Conservation (phyloP, 1,140 invertebrate species). For the Agrilus planipennis region DNA sequence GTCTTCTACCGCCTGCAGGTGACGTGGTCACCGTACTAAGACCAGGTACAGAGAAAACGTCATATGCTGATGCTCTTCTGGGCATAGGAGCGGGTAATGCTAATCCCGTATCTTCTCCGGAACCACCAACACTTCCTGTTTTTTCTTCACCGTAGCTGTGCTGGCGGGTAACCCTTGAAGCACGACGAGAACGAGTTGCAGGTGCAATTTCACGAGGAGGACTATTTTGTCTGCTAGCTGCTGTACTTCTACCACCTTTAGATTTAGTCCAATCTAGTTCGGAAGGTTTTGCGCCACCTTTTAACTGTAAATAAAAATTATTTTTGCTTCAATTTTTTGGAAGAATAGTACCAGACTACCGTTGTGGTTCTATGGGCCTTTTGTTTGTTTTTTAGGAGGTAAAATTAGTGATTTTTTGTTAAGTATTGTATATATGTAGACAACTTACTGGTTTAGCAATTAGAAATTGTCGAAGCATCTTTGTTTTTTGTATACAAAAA, state of each 20-base stretch:
- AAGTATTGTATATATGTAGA: no score
- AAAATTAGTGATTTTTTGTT: no score
- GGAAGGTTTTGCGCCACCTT: constrained; percentile 22
- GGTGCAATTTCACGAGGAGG: constrained; percentile 32
- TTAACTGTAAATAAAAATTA: constrained; percentile 25
- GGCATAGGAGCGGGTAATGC: constrained; percentile 54
- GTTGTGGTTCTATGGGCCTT: no score
- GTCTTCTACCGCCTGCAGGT: constrained; percentile 40
- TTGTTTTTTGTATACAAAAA: no score
- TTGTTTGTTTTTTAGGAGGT: no score
- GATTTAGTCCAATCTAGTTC: constrained; percentile 27
- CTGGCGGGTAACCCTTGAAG: constrained; percentile 59
- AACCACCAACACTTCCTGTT: constrained; percentile 33
- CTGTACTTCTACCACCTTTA: constrained; percentile 36
- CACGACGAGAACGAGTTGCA: constrained; percentile 42
- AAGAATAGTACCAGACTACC: no score
- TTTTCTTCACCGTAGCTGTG: constrained; percentile 72
- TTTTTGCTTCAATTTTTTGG: no score
- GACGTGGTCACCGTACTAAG: constrained; percentile 28
- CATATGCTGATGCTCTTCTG: constrained; percentile 64
- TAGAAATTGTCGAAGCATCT: no score
- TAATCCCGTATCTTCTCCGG: constrained; percentile 37
- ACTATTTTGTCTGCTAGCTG: constrained; percentile 37
- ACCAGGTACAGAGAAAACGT: constrained; percentile 50
- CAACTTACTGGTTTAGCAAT: no score